Base-by-base conservation (phyloP, 2,888 invertebrate species). In the Limnephilus auricula region DNA sequence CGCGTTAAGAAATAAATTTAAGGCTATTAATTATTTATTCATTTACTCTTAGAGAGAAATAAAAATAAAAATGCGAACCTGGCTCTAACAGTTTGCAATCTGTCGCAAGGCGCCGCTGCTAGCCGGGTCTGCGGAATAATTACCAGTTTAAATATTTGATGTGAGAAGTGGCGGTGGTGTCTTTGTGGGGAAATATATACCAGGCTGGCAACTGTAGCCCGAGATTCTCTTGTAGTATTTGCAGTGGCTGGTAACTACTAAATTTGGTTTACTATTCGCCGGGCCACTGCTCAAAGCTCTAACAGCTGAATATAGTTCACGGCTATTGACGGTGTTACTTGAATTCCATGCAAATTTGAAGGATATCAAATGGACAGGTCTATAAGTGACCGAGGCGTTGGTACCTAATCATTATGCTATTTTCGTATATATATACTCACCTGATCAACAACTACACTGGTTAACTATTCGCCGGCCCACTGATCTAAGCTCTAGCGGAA, bases 101-200 rank as follows among this genome's bases (percentile, higher is more conserved):
- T 34, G 82, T 82, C 82, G 34, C 82, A 34, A 25, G 34, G 82
- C 34, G 34, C 82, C 9, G 82, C 32, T 34, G 32, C 34, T 34
- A n/a, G 82, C 34, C 82, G 34, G 34, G 31, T 85, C 85, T 85
- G 31, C 40, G 30, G 50, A 85, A 85, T 85, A 85, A 85, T 85
- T 85, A 85, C 85, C 85, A 85, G 85, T 85, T 85, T 85, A 85
- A 85, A 85, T 85, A 85, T 85, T 85, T 85, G 85, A 85, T 37
- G 85, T 45, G 85, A 85, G 50, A 85, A 85, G 85, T n/a, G 50
- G 85, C 34, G n/a, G 65, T 25, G 65, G 65, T 25, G 65, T 65
- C 82, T 37, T 34, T 82, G 82, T 34, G 34, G 82, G 34, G 9
- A 37, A 34, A 82, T 34, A 32, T 34, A 34, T 25, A 82, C 25